Percentiles rank a stretch among this genome's conserved stretches.
Conservation (phyloP, 1,140 invertebrate species). For the Aleiodes sp. region DNA sequence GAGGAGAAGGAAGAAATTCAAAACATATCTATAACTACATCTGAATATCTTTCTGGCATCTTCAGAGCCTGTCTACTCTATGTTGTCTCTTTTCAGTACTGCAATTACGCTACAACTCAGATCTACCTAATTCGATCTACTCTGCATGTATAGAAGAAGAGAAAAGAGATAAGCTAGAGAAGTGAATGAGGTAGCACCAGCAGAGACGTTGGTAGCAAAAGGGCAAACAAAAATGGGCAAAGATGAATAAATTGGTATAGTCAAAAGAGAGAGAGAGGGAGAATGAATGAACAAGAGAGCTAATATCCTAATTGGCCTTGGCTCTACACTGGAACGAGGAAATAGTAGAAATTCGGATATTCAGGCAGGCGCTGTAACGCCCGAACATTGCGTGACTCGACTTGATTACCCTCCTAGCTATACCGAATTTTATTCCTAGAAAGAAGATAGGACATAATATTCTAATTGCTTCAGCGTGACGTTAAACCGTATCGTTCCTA, state of each 20-base stretch:
- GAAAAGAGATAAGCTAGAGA: slow-evolving; percentile 16
- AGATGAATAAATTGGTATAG: slow-evolving; percentile 13
- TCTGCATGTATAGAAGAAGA: background rate
- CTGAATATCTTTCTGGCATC: background rate
- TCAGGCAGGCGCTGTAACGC: slow-evolving; percentile 31
- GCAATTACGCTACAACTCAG: slow-evolving; percentile 13
- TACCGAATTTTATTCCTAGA: background rate
- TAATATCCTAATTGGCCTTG: slow-evolving; percentile 14
- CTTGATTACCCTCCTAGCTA: slow-evolving; percentile 33
- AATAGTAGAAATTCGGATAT: slow-evolving; percentile 23
- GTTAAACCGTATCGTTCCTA: slow-evolving; percentile 15
- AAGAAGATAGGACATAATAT: slow-evolving; percentile 12
- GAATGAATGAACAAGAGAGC: background rate
- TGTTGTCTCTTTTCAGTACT: background rate
- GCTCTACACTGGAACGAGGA: background rate
- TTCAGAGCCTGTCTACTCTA: background rate
- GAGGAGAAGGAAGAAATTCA: background rate
- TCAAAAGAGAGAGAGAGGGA: background rate
- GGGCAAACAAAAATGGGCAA: background rate
- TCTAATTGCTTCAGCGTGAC: slow-evolving; percentile 35
- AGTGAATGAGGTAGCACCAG: background rate
- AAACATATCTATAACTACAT: slow-evolving; percentile 21
- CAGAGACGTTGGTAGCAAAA: background rate
- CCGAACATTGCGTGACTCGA: slow-evolving; percentile 35
- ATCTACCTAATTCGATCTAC: slow-evolving; percentile 23